Base-by-base conservation (phyloP, 2,113 vertebrate genomes). In the Arothron firmamentum region DNA sequence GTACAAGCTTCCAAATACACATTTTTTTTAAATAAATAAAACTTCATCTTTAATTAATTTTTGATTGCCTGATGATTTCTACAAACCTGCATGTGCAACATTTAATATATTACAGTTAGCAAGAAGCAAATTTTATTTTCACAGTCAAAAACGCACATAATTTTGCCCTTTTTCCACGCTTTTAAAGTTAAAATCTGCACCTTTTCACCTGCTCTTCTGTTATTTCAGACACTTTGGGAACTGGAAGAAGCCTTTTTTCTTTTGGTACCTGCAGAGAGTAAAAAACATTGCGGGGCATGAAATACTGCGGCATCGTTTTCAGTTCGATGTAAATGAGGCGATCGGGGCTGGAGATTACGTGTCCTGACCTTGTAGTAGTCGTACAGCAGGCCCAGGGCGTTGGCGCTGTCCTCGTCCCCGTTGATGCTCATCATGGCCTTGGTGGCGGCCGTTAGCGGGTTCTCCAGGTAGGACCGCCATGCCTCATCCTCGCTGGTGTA, bases 381-480 rank as follows among this genome's bases (percentile, higher is more conserved):
- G 34, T 99, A 99, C 21, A 99, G 92, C 53, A 99, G 92, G 25
- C 96, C 95, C 2, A 99, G 91, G 63, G 96, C 96, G 8, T 95
- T 96, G 62, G 95, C 96, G 38, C 96, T 98, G 90, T 99, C 96
- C 85, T 99, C 96, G 4, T 99, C 96, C 31, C 96, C 96, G 42
- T 98, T 99, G 79, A 99, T 98, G 89, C 95, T 99, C 96, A 99
- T 99, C 96, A 99, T 99, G 15, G 96, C 96, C 83, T 99, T 98
- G 85, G 96, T 99, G 73, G 96, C 96, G 0, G 96, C 96, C 0
- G 96, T 99, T 80, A 99, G 89, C 9, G 96, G 96, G 76, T 99
- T 99, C 90, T 99, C 95, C 91, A 99, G 80, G 73, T 99, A 99
- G 0, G 96, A 94, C 77, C 94, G 92, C 96, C 96, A 99, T 58